Percentiles rank a stretch among this genome's conserved stretches.
Evolutionary conservation across 1,140 invertebrate species (phyloP).

Genomic region (Geopemphigus sp.): DNA sequence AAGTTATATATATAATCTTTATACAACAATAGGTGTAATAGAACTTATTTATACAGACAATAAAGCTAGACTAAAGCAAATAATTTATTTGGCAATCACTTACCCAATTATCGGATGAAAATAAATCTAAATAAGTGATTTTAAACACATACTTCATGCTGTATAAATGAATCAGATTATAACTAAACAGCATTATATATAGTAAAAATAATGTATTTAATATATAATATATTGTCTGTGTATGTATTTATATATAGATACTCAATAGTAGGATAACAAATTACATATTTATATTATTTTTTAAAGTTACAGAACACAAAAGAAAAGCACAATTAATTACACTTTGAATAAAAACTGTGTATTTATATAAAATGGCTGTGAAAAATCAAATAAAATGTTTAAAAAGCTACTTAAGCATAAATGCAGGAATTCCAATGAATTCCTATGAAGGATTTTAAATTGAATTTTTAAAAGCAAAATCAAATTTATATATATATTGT

Average conservation of each 20-base stretch:
- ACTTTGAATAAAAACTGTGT: slow-evolving; percentile 5
- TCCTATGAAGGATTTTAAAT: no score
- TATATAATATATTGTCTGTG: neutral
- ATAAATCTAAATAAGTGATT: slow-evolving; percentile 21
- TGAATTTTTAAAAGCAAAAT: slow-evolving; percentile 34
- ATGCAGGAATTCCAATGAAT: slow-evolving; percentile 17
- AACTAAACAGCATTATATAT: neutral
- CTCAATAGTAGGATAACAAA: neutral
- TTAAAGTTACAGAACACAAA: slow-evolving; percentile 16
- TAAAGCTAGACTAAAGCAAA: slow-evolving; percentile 7
- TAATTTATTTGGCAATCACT: slow-evolving; percentile 29
- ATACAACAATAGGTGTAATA: neutral
- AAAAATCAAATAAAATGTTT: slow-evolving; percentile 7
- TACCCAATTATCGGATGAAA: slow-evolving; percentile 34
- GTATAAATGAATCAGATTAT: slow-evolving; percentile 8
- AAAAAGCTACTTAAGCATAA: slow-evolving; percentile 46
- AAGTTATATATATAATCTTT: no score
- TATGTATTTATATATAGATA: slow-evolving; percentile 2
- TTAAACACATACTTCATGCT: slow-evolving; percentile 32
- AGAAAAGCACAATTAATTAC: slow-evolving; percentile 48
- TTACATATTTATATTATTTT: slow-evolving; percentile 10
- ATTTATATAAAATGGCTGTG: slow-evolving; percentile 9
- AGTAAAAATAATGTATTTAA: neutral
- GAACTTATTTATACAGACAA: neutral
- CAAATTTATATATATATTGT: neutral